A percentile compares a stretch with the other conserved stretches of the same genome.
Evolutionary conservation across 2,797 vertebrate species (phyloP).

Genomic region (Vespertilio murinus): DNA sequence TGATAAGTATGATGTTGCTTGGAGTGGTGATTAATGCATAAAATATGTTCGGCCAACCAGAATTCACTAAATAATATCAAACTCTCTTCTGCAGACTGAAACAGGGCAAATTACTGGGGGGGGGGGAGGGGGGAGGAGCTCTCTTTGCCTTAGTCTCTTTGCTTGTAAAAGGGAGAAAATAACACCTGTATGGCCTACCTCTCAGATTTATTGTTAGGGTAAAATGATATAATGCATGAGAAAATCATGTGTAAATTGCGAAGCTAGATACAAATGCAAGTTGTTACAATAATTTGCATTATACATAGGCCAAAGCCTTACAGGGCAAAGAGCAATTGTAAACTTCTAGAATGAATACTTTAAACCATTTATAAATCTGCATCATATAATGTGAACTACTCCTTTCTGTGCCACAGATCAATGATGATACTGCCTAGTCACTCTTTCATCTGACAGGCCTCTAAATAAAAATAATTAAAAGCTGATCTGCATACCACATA

Average conservation of each 20-base stretch:
- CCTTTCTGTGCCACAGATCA: constrained; percentile 47
- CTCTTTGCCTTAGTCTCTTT: not conserved
- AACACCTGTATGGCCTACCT: not conserved
- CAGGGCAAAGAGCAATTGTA: not conserved
- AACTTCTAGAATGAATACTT: not conserved
- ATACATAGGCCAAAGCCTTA: constrained; percentile 33
- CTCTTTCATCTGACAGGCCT: constrained; percentile 35
- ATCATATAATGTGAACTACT: not conserved
- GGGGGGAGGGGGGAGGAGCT: no score
- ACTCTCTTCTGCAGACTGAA: not conserved
- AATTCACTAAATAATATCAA: constrained; percentile 50
- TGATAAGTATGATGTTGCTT: not conserved
- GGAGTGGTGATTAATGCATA: not conserved
- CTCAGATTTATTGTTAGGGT: constrained; percentile 7
- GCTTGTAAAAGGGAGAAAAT: not conserved
- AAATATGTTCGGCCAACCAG: constrained; percentile 8
- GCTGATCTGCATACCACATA: constrained; percentile 48
- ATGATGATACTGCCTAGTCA: constrained; percentile 38
- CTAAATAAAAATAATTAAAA: constrained; percentile 72
- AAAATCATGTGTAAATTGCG: constrained; percentile 48
- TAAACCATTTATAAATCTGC: constrained; percentile 55
- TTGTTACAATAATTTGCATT: constrained; percentile 36
- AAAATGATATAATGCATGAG: constrained; percentile 14
- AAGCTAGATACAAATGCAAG: constrained; percentile 34
- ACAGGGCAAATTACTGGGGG: not conserved